Evolutionary conservation across 2,888 invertebrate species (phyloP), one percentile per base, ranked within the genome.

Genomic region (Isotomurus palustris): DNA sequence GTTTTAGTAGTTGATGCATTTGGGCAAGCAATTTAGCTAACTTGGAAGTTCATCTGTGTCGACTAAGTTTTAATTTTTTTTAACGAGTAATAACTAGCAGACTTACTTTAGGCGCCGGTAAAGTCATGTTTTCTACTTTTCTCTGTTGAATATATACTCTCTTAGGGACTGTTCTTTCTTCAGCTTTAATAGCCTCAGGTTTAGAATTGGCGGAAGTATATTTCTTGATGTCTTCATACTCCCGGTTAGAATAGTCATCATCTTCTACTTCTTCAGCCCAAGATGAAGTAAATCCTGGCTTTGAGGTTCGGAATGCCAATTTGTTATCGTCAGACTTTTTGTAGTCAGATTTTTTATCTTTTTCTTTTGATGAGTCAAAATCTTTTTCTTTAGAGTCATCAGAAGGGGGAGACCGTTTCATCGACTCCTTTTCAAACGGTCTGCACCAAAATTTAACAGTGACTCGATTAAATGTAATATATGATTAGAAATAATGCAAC

Each of bases 241-340:
- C 60, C 4, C 44, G 41, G n/a, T 32, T 48, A 17, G 29, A 49
- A 27, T 58, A 43, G 8, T 58, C 44, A 43, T 64, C 64, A n/a
- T 69, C 67, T 41, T 66, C 68, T 14, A 69, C 64, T 55, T 69
- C 67, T 56, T 69, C 69, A 8, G 69, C 67, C 69, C 69, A 68
- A 10, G 67, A 66, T 17, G 58, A 44, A 14, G 51, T 56, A 22
- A 47, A 48, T 10, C 45, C 22, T 29, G 41, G 49, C 29, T 57
- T 58, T 21, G 53, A 17, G 27, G 28, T 28, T 6, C 49, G 25
- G 19, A 57, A 45, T 27, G 57, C 40, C 22, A 47, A 5, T 40
- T 57, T 60, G 2, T 36, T 19, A 6, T 55, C 58, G 8, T 60
- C 58, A 28, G 44, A 38, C 27, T 53, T 56, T 29, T 53, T 25